Evolutionary conservation across 2,113 vertebrate species (phyloP), one percentile per base, ranked within the genome.

Genomic region (Prochilodus magdalenae): DNA sequence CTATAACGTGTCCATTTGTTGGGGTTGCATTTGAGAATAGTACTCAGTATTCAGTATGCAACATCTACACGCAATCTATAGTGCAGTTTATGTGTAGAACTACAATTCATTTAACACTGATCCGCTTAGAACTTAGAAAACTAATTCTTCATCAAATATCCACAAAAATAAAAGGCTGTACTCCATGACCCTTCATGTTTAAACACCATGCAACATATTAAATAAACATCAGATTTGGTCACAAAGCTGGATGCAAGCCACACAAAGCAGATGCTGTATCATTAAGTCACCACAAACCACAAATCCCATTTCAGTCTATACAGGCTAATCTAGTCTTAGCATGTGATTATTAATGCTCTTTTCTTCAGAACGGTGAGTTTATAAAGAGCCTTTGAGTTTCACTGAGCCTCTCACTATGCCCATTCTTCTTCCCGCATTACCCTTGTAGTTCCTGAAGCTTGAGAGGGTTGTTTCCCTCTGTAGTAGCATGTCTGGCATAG

Each of bases 271-370:
- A 82, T 82, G 73, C 74, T 75, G 33, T 30, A 30, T 69, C 44
- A 82, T 82, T 69, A 75, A 69, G 63, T 69, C 55, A 57, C 80
- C 73, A 33, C 80, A 82, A 70, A 29, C 80, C 80, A 75, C 73
- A 47, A 75, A 60, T 51, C 27, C n/a, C 73, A 76, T 69, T 82
- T 69, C 33, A 33, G 57, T 76, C 26, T 53, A 76, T 73, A 24
- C 18, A 13, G 33, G 33, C 65, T 67, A 82, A 69, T 67, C 63
- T 30, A 75, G 80, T 69, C 53, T 33, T 55, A 75, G 73, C 72
- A 75, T 75, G 63, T 75, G 65, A 69, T 69, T 53, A 76, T 76
- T 82, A 69, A 55, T 80, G 79, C 79, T 71, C 65, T 59, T 75
- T 69, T 69, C 40, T 81, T 75, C 53, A 75, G 11, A 7, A 81